phyloP scores from a whole-genome alignment of 2,797 vertebrate species.

The Helicolenus hilgendorfi region DNA sequence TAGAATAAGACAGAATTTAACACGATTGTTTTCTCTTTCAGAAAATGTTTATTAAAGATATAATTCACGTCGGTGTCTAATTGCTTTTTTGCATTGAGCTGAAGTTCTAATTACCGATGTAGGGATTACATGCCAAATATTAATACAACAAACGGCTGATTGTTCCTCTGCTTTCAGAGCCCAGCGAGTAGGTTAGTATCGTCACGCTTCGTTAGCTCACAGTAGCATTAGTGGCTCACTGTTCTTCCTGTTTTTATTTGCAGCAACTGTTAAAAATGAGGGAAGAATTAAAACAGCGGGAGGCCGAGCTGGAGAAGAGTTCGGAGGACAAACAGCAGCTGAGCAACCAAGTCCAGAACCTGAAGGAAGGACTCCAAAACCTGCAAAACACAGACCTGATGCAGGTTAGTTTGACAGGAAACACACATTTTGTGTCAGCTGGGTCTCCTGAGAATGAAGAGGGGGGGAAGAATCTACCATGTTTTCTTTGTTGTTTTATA shows the following conservation, averaged over 20 bases:
- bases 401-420: slow-evolving; percentile 74
- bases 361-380: slow-evolving; percentile 93
- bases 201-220: slow-evolving; percentile 27
- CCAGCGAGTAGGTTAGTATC: not conserved
- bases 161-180: slow-evolving; percentile 27
- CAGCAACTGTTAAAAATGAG: slow-evolving; percentile 96
- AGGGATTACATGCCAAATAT: slow-evolving; percentile 37
- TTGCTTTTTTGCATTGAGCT: slow-evolving; percentile 12
- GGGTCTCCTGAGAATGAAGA: not conserved
- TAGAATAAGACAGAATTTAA: not conserved
- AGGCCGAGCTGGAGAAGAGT: slow-evolving; percentile 94
- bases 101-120: slow-evolving; percentile 26
- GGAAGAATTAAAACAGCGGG: slow-evolving; percentile 95
- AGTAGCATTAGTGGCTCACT: slow-evolving; percentile 13
- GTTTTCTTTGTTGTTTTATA: not conserved
- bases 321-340: slow-evolving; percentile 94
- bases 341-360: slow-evolving; percentile 92
- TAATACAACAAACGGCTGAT: slow-evolving; percentile 43
- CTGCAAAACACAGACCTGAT: slow-evolving; percentile 73
- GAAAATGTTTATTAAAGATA: slow-evolving; percentile 26
- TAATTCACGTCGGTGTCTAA: slow-evolving; percentile 17
- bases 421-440: not conserved
- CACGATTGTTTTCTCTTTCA: not conserved
- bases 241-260: slow-evolving; percentile 35
- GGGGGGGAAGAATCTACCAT: not conserved